phyloP scores from a whole-genome alignment of 2,113 vertebrate species.

The Aleadryas rufinucha region DNA sequence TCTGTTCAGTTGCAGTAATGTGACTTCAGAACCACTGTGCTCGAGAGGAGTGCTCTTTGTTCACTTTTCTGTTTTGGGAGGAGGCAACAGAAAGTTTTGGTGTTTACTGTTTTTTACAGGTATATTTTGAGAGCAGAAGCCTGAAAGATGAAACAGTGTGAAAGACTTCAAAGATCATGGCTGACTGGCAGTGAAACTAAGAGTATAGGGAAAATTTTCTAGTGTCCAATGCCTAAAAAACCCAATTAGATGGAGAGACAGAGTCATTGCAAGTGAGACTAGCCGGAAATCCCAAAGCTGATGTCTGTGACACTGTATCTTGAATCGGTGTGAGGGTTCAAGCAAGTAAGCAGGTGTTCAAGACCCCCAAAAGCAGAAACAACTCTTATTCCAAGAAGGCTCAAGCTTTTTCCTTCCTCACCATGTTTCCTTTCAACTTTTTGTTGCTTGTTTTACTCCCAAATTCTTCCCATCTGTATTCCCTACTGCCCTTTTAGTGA shows the following conservation, averaged over 20 bases:
- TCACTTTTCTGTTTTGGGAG: background rate
- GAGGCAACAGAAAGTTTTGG: background rate
- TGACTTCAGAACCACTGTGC: slow-evolving; percentile 72
- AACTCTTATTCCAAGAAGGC: background rate
- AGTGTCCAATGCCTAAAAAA: slow-evolving; percentile 60
- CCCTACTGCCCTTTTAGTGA: background rate
- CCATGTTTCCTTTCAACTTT: background rate
- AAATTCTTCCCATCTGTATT: background rate
- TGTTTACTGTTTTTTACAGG: slow-evolving; percentile 71
- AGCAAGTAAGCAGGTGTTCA: background rate
- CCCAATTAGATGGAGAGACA: background rate
- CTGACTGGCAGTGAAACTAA: slow-evolving; percentile 51
- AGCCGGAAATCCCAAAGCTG: background rate
- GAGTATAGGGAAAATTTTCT: slow-evolving; percentile 40
- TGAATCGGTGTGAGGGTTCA: background rate
- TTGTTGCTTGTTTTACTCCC: background rate
- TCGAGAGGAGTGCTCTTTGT: slow-evolving; percentile 33
- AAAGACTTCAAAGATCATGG: slow-evolving; percentile 61
- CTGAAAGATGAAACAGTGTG: background rate
- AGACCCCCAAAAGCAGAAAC: background rate
- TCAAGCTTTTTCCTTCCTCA: background rate
- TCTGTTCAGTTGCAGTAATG: slow-evolving; percentile 18
- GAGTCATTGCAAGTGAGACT: background rate
- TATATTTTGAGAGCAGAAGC: background rate
- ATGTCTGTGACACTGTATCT: background rate